Evolutionary conservation across 2,888 invertebrate genomes (phyloP).

Genomic region (Augochlorella aurata): DNA sequence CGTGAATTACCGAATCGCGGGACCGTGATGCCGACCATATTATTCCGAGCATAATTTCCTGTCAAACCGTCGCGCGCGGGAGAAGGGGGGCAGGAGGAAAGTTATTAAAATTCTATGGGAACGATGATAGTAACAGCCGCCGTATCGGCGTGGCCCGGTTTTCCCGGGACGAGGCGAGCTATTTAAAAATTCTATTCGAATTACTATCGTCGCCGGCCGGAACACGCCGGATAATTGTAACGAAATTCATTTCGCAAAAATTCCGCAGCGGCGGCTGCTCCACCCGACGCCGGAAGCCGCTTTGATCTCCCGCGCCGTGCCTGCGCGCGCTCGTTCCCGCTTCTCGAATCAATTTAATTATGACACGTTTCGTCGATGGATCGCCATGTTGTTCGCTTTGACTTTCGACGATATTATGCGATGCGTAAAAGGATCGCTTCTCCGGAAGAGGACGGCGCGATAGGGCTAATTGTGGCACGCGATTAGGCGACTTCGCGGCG

Average conservation of each 20-base stretch:
- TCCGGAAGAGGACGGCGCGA: too few relatives aligned
- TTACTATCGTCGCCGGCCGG: neutral
- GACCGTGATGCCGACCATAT: neutral
- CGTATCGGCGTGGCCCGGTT: neutral
- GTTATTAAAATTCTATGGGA: neutral
- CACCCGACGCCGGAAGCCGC: too few relatives aligned
- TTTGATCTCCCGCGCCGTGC: too few relatives aligned
- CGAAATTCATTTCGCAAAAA: conserved; percentile 30
- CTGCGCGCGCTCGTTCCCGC: too few relatives aligned
- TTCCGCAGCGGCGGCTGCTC: too few relatives aligned
- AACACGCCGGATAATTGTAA: conserved; percentile 21
- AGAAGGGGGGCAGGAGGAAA: neutral
- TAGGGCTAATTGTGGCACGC: too few relatives aligned
- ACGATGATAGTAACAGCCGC: conserved; percentile 6
- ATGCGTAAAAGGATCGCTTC: too few relatives aligned
- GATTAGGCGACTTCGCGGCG: too few relatives aligned
- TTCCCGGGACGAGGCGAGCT: neutral
- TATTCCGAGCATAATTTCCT: neutral
- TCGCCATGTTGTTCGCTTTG: too few relatives aligned
- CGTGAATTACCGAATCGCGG: conserved; percentile 1
- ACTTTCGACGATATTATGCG: too few relatives aligned
- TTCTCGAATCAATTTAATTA: too few relatives aligned
- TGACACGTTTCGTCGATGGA: too few relatives aligned
- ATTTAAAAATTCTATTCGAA: conserved; percentile 35
- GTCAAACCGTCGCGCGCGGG: neutral